These are phyloP conservation scores for Phaedon cochleariae DNA, from an alignment of 2,888 invertebrate species.

Conservation along the genomic window DNA sequence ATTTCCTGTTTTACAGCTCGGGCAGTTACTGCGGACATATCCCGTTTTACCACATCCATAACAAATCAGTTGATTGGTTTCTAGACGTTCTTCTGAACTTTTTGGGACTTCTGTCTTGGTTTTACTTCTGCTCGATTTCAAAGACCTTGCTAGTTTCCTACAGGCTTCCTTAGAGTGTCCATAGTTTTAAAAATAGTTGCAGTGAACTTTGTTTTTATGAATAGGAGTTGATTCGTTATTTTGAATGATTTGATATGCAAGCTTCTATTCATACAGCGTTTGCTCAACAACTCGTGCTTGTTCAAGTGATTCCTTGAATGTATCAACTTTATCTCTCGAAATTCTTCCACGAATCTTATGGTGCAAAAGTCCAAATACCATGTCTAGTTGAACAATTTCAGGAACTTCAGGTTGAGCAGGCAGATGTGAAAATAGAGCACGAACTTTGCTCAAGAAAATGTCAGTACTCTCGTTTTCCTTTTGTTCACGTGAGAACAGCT, in stretches of 20 bases:
- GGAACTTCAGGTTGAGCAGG: no score
- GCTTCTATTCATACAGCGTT: no score
- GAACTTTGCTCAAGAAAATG: constrained; percentile 9
- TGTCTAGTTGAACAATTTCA: constrained; percentile 8
- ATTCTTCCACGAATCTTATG: constrained; percentile 19
- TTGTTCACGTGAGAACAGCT: no score
- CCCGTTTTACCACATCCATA: neutral
- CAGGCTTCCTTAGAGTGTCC: constrained; percentile 14
- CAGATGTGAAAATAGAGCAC: no score
- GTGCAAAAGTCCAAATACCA: constrained; percentile 23
- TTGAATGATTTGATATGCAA: neutral
- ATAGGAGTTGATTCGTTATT: no score
- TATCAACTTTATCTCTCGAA: constrained; percentile 5
- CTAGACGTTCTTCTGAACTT: neutral
- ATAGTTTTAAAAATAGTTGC: no score
- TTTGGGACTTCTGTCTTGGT: neutral
- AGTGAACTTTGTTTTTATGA: no score
- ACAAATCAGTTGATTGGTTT: neutral
- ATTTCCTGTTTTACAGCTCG: no score
- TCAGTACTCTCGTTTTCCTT: neutral
- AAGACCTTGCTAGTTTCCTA: constrained; percentile 10
- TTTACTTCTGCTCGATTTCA: neutral
- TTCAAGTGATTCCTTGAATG: no score
- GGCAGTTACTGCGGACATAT: no score
- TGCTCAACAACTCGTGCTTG: constrained; percentile 8